These are phyloP conservation scores for Lamellibrachia luymesi DNA, from an alignment of 1,140 invertebrate genomes.

Conservation along the genomic window DNA sequence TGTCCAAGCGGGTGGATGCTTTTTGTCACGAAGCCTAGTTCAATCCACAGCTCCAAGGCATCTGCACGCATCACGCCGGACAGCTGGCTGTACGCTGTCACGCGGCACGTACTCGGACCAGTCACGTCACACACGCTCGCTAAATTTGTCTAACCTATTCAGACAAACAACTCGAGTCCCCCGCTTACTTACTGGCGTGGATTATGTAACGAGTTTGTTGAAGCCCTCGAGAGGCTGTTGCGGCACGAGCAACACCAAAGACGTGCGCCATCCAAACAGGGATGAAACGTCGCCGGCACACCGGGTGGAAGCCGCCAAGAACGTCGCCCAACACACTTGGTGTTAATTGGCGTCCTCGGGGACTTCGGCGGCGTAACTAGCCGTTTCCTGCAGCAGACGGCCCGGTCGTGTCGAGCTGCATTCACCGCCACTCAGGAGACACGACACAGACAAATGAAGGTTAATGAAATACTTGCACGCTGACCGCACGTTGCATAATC, in stretches of 20 bases:
- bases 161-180: neutral
- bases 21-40: neutral
- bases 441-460: neutral
- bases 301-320: neutral
- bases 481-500: neutral
- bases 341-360: neutral
- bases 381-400: neutral
- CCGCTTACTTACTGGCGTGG: neutral
- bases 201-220: neutral
- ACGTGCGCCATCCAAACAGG: neutral
- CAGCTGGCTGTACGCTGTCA: neutral
- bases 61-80: neutral
- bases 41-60: neutral
- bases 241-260: neutral
- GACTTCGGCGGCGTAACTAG: neutral
- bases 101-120: neutral
- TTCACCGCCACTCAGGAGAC: neutral
- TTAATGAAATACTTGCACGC: conserved; percentile 5
- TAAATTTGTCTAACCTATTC: neutral
- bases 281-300: neutral
- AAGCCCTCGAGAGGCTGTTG: neutral
- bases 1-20: neutral
- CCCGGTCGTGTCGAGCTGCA: neutral
- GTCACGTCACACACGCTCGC: neutral
- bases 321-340: neutral